Base-by-base conservation (phyloP, 2,797 vertebrate genomes). In the Echiichthys vipera region DNA sequence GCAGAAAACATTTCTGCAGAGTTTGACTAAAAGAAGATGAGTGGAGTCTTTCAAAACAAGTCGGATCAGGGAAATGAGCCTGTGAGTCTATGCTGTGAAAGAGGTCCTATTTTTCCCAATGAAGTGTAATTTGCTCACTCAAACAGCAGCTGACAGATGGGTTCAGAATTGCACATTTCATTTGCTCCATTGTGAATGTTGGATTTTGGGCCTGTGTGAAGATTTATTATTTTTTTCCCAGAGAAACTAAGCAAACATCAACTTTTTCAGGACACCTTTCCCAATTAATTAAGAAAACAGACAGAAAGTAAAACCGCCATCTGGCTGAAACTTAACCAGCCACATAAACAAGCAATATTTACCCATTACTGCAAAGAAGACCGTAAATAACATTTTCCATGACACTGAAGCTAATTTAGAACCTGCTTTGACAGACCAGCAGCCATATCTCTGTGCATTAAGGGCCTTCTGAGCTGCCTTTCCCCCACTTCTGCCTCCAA, bases 381-480 rank as follows among this genome's bases (percentile, higher is more conserved):
- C 49, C 1, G 25, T 54, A 71, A 78, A 83, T 77, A 73, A 71
- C 63, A 61, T 78, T 73, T 67, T 67, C 50, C 45, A 11, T 77
- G 80, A 88, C 86, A 84, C 34, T 62, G 72, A 66, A 74, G 68
- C 85, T 86, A 78, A 91, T 92, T 94, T 90, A 77, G 83, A 87
- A 62, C 69, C 42, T 4, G 36, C 65, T 69, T 64, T 90, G 92
- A 93, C 88, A 85, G 90, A 73, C 61, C 83, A 68, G 84, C 78
- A 80, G 65, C 62, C 67, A 27, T 1, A 66, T 59, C 61, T 63
- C n/a, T 34, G 50, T 18, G 66, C 61, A 43, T 43, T 65, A 59
- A 82, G 51, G 75, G 81, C 77, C 69, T 59, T 56, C 56, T 39
- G 74, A 67, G 78, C 40, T 15, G 66, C 69, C 50, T 74, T 80